Percentiles rank a stretch among this genome's conserved stretches.
These are phyloP conservation scores for Galerucella nymphaeae DNA, from an alignment of 2,888 invertebrate genomes.

Conservation along the genomic window DNA sequence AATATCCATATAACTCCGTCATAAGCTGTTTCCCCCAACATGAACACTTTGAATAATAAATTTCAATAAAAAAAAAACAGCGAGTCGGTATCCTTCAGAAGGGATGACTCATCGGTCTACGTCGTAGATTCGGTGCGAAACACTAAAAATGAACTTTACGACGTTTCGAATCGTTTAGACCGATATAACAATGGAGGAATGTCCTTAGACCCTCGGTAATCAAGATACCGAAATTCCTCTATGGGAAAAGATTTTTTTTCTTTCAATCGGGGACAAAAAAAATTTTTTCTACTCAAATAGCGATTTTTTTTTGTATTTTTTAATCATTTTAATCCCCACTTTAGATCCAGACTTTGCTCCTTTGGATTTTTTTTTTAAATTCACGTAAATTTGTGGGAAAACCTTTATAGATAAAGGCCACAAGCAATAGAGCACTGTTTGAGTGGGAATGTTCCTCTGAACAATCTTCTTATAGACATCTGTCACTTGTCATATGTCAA, in stretches of 20 bases:
- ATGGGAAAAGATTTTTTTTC: background rate
- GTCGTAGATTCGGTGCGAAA: constrained; percentile 38
- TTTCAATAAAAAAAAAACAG: constrained; percentile 32
- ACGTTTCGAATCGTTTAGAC: constrained; percentile 48
- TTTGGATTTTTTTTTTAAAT: too few relatives aligned
- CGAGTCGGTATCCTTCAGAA: constrained; percentile 13
- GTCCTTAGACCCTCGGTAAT: constrained; percentile 10
- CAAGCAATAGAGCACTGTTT: too few relatives aligned
- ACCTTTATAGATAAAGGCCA: too few relatives aligned
- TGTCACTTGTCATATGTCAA: too few relatives aligned
- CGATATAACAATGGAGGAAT: constrained; percentile 4
- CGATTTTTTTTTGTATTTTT: too few relatives aligned
- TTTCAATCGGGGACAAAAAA: too few relatives aligned
- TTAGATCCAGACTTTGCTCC: too few relatives aligned
- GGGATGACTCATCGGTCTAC: constrained; percentile 37
- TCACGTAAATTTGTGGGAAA: too few relatives aligned
- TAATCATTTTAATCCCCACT: too few relatives aligned
- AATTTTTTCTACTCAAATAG: too few relatives aligned
- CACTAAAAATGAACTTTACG: constrained; percentile 56
- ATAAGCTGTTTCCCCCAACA: constrained; percentile 12
- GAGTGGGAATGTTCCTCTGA: too few relatives aligned
- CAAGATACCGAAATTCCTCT: background rate
- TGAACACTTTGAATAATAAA: constrained; percentile 37
- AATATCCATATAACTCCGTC: constrained; percentile 10
- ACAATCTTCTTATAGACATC: too few relatives aligned